Evolutionary conservation across 2,888 invertebrate genomes (phyloP).

Genomic region (Pyrochroa serraticornis): DNA sequence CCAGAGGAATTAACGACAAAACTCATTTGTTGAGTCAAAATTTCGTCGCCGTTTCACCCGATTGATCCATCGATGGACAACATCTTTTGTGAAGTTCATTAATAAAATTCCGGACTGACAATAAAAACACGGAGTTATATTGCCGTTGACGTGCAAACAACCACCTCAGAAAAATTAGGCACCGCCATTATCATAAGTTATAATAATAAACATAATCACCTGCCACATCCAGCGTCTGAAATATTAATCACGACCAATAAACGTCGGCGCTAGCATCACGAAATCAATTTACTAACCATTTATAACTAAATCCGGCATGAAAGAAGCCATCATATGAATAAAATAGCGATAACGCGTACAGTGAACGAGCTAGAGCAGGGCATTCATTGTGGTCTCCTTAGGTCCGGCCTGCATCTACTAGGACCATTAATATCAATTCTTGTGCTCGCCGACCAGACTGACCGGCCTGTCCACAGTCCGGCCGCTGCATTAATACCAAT

Average conservation of each 20-base stretch:
- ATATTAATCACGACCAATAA: constrained; percentile 55
- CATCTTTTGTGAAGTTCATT: no score
- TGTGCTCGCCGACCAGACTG: constrained; percentile 50
- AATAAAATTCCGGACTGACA: no score
- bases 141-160: constrained; percentile 11
- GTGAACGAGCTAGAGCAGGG: constrained; percentile 38
- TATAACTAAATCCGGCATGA: constrained; percentile 54
- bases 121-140: not conserved
- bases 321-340: constrained; percentile 56
- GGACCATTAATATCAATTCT: constrained; percentile 59
- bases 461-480: constrained; percentile 53
- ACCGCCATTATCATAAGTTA: constrained; percentile 35
- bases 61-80: no score
- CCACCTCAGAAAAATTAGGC: constrained; percentile 9
- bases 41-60: no score
- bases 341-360: constrained; percentile 56
- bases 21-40: no score
- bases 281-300: constrained; percentile 55
- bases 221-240: constrained; percentile 43
- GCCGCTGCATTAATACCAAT: constrained; percentile 60
- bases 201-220: constrained; percentile 44
- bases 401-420: constrained; percentile 46
- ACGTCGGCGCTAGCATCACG: constrained; percentile 45
- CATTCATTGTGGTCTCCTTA: constrained; percentile 53
- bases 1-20: constrained; percentile 20